Evolutionary conservation across 2,888 invertebrate species (phyloP), one percentile per base, ranked within the genome.

Genomic region (Caenorhabditis wallacei): DNA sequence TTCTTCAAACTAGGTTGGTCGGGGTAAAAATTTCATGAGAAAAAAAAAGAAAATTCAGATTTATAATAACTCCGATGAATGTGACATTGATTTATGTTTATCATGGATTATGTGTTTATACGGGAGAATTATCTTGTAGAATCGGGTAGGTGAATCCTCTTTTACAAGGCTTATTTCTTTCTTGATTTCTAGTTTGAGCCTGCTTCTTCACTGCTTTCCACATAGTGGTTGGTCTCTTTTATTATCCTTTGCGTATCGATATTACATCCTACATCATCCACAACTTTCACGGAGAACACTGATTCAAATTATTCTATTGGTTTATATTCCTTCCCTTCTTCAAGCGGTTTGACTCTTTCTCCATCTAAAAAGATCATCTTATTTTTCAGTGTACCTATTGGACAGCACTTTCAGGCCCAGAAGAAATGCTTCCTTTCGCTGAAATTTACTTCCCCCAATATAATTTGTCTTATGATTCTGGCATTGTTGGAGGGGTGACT

Each of bases 161-260:
- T 51, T 20, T 51, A 13, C 18, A 0, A 46, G 13, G 1, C n/a
- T n/a, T n/a, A 51, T 3, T 30, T 20, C 7, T 51, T 20, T 51
- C n/a, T 10, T 10, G 13, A 8, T 53, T 56, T 69, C 54, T 59
- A 71, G 80, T n/a, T n/a, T 51, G 20, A 80, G 80, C 57, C n/a
- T 81, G 0, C 24, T 76, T 0, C 75, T 81, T 5, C 81, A 75
- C 35, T 76, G 54, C 18, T 37, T 71, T 35, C 51, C 81, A 2
- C 81, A 81, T 48, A 22, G 64, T 4, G 57, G 63, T 1, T 81
- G 81, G 81, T 76, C 76, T 0, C 66, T 81, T 4, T 56, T 81
- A 1, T 24, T 76, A 20, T 76, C 81, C 2, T 81, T 81, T 26
- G 24, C 53, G 7, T 81, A 81, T n/a, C 70, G 81, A 30, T 81